Conservation (phyloP, 1,140 invertebrate species). For the Drosophila takahashii region DNA sequence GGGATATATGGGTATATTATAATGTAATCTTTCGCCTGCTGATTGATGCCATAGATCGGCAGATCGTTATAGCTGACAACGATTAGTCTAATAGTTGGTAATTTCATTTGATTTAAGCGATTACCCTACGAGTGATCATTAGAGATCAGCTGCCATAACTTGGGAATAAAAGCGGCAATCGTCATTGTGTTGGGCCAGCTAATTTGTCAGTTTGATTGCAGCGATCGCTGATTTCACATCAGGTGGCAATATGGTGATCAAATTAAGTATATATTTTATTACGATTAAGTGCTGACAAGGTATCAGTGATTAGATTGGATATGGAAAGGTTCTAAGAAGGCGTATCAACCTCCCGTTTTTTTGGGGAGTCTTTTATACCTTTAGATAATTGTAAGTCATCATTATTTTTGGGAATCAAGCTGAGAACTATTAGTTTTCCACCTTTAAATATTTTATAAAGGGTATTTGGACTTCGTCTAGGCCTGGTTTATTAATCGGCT, state of each 20-base stretch:
- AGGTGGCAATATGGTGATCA: neutral
- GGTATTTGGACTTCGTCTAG: conserved; percentile 17
- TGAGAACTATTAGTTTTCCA: too few species aligned
- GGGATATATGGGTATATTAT: neutral
- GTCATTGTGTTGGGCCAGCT: conserved; percentile 11
- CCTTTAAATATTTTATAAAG: neutral
- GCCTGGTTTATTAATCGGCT: neutral
- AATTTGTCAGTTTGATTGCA: conserved; percentile 48
- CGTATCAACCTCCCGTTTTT: too few species aligned
- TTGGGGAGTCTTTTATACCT: too few species aligned
- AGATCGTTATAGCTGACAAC: conserved; percentile 38
- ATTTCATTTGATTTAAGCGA: conserved; percentile 50
- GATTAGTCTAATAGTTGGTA: conserved; percentile 50
- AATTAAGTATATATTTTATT: conserved; percentile 16
- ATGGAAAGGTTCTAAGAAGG: too few species aligned
- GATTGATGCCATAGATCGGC: conserved; percentile 27
- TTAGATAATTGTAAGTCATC: too few species aligned
- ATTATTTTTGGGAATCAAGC: too few species aligned
- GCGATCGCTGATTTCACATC: conserved; percentile 20
- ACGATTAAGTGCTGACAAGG: conserved; percentile 14
- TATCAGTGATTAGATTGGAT: neutral
- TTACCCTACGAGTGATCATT: conserved; percentile 42
- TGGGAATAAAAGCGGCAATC: neutral
- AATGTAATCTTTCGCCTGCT: neutral
- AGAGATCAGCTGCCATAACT: conserved; percentile 45